Evolutionary conservation across 2,888 invertebrate genomes (phyloP), one percentile per base, ranked within the genome.

Genomic region (Drosophila bunnanda): DNA sequence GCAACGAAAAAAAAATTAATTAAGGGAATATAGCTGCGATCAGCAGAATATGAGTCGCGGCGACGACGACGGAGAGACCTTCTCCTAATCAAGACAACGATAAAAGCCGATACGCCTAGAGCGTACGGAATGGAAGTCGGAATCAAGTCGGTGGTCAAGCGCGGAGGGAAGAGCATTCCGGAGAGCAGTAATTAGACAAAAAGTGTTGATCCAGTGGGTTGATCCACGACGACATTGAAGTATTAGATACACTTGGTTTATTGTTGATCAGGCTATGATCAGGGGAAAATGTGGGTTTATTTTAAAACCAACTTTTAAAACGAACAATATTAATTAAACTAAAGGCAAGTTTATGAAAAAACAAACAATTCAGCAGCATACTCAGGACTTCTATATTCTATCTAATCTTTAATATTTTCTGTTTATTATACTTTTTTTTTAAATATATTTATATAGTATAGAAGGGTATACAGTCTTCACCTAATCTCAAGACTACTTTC

Each of bases 21-120:
- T 89, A 82, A 83, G 78, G 77, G 76, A 86, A 89, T 88, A 83
- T 78, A 77, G 88, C 89, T 81, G 89, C 67, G 89, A 81, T 91
- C 91, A 88, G 89, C 89, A 80, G 73, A 90, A 90, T 83, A 75
- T 54, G 75, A 87, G 82, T 79, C 74, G 68, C 65, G 68, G 48
- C 50, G 78, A 64, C 68, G 64, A 62, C 70, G 60, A 41, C 54
- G 56, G 41, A 59, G 80, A 78, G 85, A 77, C 84, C 84, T 84
- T 85, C 87, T 88, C 85, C 85, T 88, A 89, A 90, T 88, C 84
- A 78, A 84, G 67, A 78, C 66, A 77, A 83, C 76, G 84, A 85
- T 77, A 85, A 82, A 83, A 80, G 54, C 66, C 78, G 78, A 88
- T 78, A 65, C 69, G 62, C 64, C 65, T 50, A 68, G 60, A 59